phyloP scores from a whole-genome alignment of 1,140 invertebrate genomes.

The Metopolophium dirhodum region DNA sequence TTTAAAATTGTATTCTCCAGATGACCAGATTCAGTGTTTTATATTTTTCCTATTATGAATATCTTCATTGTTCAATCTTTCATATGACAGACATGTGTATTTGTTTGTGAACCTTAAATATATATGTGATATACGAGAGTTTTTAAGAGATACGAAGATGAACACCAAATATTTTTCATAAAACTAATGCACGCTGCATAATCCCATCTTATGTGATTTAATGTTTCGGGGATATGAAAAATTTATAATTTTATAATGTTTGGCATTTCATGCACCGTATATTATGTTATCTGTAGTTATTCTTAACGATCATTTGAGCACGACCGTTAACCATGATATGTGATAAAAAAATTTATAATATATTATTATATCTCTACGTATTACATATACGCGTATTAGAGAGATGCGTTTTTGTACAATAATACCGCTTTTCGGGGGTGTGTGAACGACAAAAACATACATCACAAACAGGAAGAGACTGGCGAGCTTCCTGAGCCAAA shows the following conservation, averaged over 20 bases:
- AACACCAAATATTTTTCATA: background rate
- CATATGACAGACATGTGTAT: background rate
- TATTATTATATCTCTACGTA: background rate
- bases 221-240: background rate
- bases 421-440: background rate
- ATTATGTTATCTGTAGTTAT: background rate
- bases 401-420: background rate
- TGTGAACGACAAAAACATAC: slow-evolving; percentile 48
- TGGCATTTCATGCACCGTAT: background rate
- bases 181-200: background rate
- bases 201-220: background rate
- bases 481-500: slow-evolving; percentile 30
- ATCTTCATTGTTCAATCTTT: background rate
- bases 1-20: background rate
- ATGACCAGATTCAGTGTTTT: background rate
- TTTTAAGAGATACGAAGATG: background rate
- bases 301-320: slow-evolving; percentile 23
- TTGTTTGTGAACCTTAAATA: background rate
- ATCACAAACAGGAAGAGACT: slow-evolving; percentile 42
- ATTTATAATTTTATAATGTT: background rate
- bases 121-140: background rate
- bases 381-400: background rate
- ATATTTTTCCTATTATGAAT: background rate
- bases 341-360: background rate
- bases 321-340: background rate